phyloP scores from a whole-genome alignment of 2,888 invertebrate genomes.

The Iphiclides podalirius region DNA sequence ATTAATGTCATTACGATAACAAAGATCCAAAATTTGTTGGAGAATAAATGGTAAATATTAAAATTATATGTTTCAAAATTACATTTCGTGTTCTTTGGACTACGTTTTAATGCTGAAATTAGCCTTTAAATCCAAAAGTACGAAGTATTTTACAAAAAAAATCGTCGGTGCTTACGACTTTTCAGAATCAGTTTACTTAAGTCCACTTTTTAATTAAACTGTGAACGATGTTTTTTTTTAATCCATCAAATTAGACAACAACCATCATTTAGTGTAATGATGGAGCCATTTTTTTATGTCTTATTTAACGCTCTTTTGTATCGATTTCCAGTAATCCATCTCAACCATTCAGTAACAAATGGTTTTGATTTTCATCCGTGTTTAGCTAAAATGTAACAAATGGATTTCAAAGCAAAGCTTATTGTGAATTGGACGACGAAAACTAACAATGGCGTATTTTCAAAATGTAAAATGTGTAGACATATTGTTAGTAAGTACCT shows the following conservation, averaged over 20 bases:
- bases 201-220: constrained; percentile 9
- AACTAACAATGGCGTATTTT: no score
- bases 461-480: no score
- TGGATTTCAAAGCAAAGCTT: background rate
- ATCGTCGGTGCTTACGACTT: background rate
- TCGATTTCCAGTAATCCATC: background rate
- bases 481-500: no score
- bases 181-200: background rate
- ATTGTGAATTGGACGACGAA: no score
- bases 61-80: background rate
- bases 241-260: background rate
- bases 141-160: background rate
- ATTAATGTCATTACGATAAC: no score
- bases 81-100: no score
- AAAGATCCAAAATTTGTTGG: no score
- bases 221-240: background rate
- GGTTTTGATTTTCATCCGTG: background rate
- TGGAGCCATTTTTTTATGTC: background rate
- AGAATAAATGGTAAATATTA: no score
- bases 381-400: no score
- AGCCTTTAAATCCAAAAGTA: background rate
- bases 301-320: background rate
- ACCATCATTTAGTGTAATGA: background rate
- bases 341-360: background rate
- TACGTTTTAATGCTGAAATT: no score